Base-by-base conservation (phyloP, 2,113 vertebrate genomes). In the Podarcis raffonei region DNA sequence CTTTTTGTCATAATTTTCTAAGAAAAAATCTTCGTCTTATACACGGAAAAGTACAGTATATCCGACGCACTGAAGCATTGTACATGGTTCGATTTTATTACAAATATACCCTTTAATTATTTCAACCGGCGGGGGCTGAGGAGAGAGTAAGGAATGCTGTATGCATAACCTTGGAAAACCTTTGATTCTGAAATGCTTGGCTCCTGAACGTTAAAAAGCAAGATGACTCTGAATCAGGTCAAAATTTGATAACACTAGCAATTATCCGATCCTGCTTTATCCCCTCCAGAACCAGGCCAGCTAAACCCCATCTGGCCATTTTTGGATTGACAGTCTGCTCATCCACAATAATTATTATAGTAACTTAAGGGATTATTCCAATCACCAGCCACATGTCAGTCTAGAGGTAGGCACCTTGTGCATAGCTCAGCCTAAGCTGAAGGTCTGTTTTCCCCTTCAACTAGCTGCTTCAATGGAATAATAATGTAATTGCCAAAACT, bases 321-420 rank as follows among this genome's bases (percentile, higher is more conserved):
- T 94, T 85, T 85, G 62, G 77, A 92, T 76, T 92, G 90, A 90
- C 53, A 82, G 37, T 90, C 22, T 77, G 62, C 22, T 95, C 37
- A 92, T 92, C 90, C 82, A 87, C 81, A 92, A 88, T 93, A 93
- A 96, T 96, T 94, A 94, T 94, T 93, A 90, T 94, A 94, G 82
- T 74, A 94, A 95, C 27, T 93, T 94, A 93, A 93, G 76, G 87
- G 87, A 88, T 95, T 95, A 93, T 89, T 93, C 72, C 92, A 92
- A 94, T 95, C 62, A 92, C 53, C 82, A 93, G 39, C 77, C 90
- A 92, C 83, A 78, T 94, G 86, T 91, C 69, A 0, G 23, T 35
- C 23, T 90, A 12, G 77, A 48, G 4, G 68, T 39, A 76, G 39
- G 84, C n/a, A 93, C 39, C 75, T 88, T 94, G 90, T 72, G 5